These are phyloP conservation scores for Sorex maritimensis DNA, from an alignment of 2,797 vertebrate species.

Conservation along the genomic window DNA sequence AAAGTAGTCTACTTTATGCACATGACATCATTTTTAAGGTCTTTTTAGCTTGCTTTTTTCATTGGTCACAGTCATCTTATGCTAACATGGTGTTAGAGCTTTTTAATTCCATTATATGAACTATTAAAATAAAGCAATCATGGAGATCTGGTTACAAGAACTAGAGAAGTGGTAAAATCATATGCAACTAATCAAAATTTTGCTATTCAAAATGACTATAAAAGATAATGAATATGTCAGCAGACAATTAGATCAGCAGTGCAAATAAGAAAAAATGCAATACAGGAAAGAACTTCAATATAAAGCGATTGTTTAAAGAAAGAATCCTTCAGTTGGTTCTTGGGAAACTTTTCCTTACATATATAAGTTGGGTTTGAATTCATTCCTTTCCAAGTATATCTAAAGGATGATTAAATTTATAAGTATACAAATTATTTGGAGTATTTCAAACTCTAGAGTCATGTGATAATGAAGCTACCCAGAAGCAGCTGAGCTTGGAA, in stretches of 20 bases:
- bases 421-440: slow-evolving; percentile 23
- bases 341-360: background rate
- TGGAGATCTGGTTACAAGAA: slow-evolving; percentile 34
- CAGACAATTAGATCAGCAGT: slow-evolving; percentile 68
- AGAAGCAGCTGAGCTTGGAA: background rate
- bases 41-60: slow-evolving; percentile 28
- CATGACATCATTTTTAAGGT: slow-evolving; percentile 2
- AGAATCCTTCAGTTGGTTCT: background rate
- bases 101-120: slow-evolving; percentile 42
- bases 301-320: slow-evolving; percentile 30
- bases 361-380: background rate
- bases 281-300: background rate
- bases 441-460: background rate
- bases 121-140: slow-evolving; percentile 69
- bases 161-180: slow-evolving; percentile 54
- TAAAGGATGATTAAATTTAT: slow-evolving; percentile 14
- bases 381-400: slow-evolving; percentile 39
- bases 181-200: slow-evolving; percentile 60
- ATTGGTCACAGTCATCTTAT: slow-evolving; percentile 11
- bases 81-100: background rate
- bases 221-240: slow-evolving; percentile 72
- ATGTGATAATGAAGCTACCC: background rate
- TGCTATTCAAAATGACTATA: slow-evolving; percentile 68
- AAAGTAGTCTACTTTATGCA: background rate
- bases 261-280: slow-evolving; percentile 58